Base-by-base conservation (phyloP, 2,797 vertebrate genomes). In the Intellagama lesueurii region DNA sequence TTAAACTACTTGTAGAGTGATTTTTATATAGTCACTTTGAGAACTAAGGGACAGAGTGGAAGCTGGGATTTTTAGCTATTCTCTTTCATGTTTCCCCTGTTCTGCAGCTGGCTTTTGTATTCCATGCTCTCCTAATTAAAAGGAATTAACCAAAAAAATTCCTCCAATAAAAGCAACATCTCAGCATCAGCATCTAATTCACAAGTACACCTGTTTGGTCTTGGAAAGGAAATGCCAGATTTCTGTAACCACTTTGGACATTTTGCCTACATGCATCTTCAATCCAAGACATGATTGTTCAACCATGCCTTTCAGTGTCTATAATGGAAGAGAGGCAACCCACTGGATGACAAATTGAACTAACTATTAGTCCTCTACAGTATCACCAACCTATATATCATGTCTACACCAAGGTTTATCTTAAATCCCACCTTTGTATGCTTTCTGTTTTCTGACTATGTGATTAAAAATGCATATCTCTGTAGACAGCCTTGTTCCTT, bases 331-430 rank as follows among this genome's bases (percentile, higher is more conserved):
- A 64, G 72, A 76, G 69, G 40, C 56, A 49, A 81, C 77, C 52
- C 69, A 75, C 68, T 82, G 82, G 83, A 73, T 94, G 90, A 92
- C 82, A 91, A 91, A 88, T 90, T 0, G 8, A 90, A 66, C 11
- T 83, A 90, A 83, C 92, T 92, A 90, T 90, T 47, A 80, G 47
- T 64, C 87, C 75, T 85, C 92, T 83, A 88, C 81, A 92, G 85
- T 90, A 87, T 81, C 35, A 3, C 69, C 3, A 88, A 82, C 78
- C 80, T 89, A 92, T 92, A 87, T 88, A 91, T 92, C 93, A 91
- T 92, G 95, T 95, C 94, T 88, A 82, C 87, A 32, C 73, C 81
- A 88, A 91, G 83, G 87, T 95, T 94, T 89, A 81, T 91, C 94
- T 92, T 92, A 44, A 91, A 90, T 87, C 88, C 91, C 85, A 90